phyloP scores from a whole-genome alignment of 92 coral and sea anemone genomes.

The Parazoanthus atlanticus region DNA sequence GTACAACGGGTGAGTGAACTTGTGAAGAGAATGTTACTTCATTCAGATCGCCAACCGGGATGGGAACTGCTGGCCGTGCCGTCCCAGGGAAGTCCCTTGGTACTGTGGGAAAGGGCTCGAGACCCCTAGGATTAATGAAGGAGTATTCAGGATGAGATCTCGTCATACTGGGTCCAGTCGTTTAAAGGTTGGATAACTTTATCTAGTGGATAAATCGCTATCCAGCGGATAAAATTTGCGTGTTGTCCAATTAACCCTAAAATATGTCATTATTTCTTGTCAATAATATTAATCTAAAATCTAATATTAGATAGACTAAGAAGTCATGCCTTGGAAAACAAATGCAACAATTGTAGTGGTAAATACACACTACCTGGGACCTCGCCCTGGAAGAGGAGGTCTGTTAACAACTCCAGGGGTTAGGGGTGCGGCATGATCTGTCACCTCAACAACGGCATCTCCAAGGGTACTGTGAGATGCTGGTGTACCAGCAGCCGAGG shows the following conservation, averaged over 20 bases:
- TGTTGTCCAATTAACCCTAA: neutral
- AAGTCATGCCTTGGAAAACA: too few species aligned
- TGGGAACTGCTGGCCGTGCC: conserved; percentile 26
- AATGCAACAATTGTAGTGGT: neutral
- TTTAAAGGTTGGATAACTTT: too few species aligned
- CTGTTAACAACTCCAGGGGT: conserved; percentile 74
- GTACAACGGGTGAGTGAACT: conserved; percentile 67
- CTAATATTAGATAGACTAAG: too few species aligned
- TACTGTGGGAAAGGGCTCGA: neutral
- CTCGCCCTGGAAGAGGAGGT: conserved; percentile 82
- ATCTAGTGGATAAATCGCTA: too few species aligned
- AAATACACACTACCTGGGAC: neutral
- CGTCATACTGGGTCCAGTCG: neutral
- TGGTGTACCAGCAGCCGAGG: conserved; percentile 46
- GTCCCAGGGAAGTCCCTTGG: conserved; percentile 12
- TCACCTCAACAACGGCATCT: conserved; percentile 30
- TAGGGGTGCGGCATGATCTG: conserved; percentile 50
- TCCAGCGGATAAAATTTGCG: neutral
- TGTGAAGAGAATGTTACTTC: conserved; percentile 23
- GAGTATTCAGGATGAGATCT: neutral
- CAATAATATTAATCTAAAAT: too few species aligned
- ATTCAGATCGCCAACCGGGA: conserved; percentile 28
- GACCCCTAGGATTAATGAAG: neutral
- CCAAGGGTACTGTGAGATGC: conserved; percentile 64
- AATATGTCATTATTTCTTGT: neutral